These are phyloP conservation scores for Rhizoglyphus robini DNA, from an alignment of 1,140 invertebrate species.

Conservation along the genomic window DNA sequence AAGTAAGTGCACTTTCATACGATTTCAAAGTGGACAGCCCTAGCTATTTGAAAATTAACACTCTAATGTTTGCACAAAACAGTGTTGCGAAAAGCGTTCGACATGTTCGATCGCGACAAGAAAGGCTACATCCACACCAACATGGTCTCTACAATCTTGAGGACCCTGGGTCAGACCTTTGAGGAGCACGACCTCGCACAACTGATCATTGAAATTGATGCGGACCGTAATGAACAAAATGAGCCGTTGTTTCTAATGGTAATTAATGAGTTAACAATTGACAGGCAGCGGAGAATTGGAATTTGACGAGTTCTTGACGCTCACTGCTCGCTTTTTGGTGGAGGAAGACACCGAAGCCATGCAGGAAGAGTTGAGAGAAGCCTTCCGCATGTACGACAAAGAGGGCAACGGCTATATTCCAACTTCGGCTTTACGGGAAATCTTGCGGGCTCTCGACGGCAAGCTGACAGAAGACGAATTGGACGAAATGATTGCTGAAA, in stretches of 20 bases:
- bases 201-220: constrained; percentile 87
- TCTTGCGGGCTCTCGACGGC: constrained; percentile 77
- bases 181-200: constrained; percentile 86
- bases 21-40: no score
- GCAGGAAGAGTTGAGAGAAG: constrained; percentile 81
- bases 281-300: constrained; percentile 81
- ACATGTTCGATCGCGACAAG: constrained; percentile 87
- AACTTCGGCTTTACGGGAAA: constrained; percentile 76
- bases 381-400: constrained; percentile 65
- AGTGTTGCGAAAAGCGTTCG: constrained; percentile 86
- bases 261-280: no score
- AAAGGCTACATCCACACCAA: constrained; percentile 83
- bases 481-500: constrained; percentile 90
- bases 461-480: constrained; percentile 79
- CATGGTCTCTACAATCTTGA: constrained; percentile 81
- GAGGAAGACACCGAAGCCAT: constrained; percentile 88
- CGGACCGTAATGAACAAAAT: constrained; percentile 56
- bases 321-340: constrained; percentile 84
- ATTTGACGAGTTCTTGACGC: constrained; percentile 83
- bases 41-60: no score
- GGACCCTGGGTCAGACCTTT: constrained; percentile 89
- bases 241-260: background rate
- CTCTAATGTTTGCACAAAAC: no score
- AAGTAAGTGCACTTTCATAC: constrained; percentile 26
- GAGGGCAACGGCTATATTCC: constrained; percentile 87